A percentile compares a stretch with the other conserved stretches of the same genome.
phyloP scores from a whole-genome alignment of 1,140 invertebrate species.

The Tetragonula clypearis region DNA sequence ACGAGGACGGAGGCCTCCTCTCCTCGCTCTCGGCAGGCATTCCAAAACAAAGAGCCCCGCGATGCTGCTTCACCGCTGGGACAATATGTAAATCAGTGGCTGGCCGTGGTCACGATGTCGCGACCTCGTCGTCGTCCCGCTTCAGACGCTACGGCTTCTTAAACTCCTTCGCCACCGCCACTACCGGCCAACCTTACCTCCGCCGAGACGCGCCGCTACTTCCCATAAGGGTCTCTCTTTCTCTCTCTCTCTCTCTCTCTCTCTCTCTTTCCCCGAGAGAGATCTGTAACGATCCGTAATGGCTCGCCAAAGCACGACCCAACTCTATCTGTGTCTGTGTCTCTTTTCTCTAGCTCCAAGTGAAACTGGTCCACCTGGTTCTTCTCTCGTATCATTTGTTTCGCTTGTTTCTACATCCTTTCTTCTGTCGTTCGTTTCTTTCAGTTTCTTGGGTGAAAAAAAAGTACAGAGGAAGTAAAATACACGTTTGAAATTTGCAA shows the following conservation, averaged over 20 bases:
- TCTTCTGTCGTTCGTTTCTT: neutral
- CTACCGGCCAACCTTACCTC: constrained; percentile 60
- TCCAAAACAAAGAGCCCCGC: constrained; percentile 78
- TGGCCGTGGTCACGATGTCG: constrained; percentile 81
- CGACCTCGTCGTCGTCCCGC: constrained; percentile 78
- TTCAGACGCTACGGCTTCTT: constrained; percentile 70
- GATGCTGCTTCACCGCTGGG: constrained; percentile 76
- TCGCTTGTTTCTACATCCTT: neutral
- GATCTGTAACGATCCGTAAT: constrained; percentile 75
- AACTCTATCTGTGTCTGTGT: neutral
- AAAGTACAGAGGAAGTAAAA: no score
- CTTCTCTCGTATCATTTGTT: neutral
- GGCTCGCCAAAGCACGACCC: constrained; percentile 45
- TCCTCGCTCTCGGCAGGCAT: constrained; percentile 75
- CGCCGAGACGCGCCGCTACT: constrained; percentile 57
- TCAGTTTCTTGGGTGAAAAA: no score
- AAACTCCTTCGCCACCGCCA: constrained; percentile 73
- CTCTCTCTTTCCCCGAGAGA: constrained; percentile 21
- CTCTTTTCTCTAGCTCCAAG: neutral
- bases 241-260: no score
- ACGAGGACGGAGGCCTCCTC: constrained; percentile 59
- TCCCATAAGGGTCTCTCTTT: constrained; percentile 68
- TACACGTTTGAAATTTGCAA: no score
- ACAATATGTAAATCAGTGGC: constrained; percentile 81
- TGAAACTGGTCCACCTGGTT: neutral